phyloP scores from a whole-genome alignment of 2,113 vertebrate species.

The Typhlomys cinereus region DNA sequence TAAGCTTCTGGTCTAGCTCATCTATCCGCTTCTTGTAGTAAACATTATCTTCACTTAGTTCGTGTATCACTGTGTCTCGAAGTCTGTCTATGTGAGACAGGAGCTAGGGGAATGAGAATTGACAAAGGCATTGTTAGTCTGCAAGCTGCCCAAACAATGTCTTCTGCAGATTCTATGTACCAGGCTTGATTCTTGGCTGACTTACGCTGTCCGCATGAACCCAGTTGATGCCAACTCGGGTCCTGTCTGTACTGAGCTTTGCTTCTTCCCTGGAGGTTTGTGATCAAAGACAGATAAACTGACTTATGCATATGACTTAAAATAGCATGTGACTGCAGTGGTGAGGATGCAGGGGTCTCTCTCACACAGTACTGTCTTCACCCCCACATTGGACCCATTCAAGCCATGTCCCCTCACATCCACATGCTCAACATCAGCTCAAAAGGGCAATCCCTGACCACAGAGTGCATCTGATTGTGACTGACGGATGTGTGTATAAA shows the following conservation, averaged over 20 bases:
- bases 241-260: background rate
- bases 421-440: background rate
- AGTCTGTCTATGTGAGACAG: conserved; percentile 86
- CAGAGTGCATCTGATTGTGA: background rate
- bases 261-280: background rate
- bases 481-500: no score
- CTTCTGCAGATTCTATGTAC: background rate
- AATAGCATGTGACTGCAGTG: rapidly evolving
- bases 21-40: conserved; percentile 87
- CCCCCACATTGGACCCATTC: rapidly evolving
- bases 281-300: background rate
- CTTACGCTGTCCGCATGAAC: background rate
- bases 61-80: conserved; percentile 83
- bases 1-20: conserved; percentile 87
- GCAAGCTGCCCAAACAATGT: background rate
- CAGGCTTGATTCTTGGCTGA: background rate
- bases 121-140: background rate
- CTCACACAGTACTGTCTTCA: background rate
- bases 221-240: background rate
- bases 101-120: conserved; percentile 82
- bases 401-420: rapidly evolving
- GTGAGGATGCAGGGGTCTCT: background rate
- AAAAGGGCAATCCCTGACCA: no score
- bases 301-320: rapidly evolving
- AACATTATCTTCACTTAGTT: conserved; percentile 82